These are phyloP conservation scores for Nysson spinosus DNA, from an alignment of 2,888 invertebrate species.

Conservation along the genomic window DNA sequence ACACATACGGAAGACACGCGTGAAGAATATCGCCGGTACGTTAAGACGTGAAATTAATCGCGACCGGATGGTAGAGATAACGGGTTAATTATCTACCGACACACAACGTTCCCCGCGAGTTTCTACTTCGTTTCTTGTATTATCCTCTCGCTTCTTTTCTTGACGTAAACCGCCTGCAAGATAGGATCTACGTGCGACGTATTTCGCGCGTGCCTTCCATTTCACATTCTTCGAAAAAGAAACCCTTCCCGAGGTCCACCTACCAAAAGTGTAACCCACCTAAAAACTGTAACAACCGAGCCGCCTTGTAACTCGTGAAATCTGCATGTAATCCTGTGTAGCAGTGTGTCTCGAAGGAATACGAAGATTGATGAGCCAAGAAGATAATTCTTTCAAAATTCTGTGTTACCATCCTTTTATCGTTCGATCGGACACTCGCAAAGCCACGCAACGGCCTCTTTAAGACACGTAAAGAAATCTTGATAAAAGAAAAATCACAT, in stretches of 20 bases:
- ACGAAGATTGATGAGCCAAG: constrained; percentile 35
- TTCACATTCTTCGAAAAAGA: too few species aligned
- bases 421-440: neutral
- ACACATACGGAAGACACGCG: constrained; percentile 27
- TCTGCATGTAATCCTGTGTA: constrained; percentile 57
- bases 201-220: constrained; percentile 26
- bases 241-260: too few species aligned
- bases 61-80: constrained; percentile 65
- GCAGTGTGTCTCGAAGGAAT: constrained; percentile 16
- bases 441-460: neutral
- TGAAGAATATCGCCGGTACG: constrained; percentile 40
- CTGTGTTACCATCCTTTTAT: constrained; percentile 4
- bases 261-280: constrained; percentile 23
- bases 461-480: neutral
- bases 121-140: constrained; percentile 19
- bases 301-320: constrained; percentile 37
- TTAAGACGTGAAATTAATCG: constrained; percentile 72
- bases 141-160: constrained; percentile 13
- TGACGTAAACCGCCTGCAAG: constrained; percentile 42
- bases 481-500: too few species aligned
- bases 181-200: constrained; percentile 41
- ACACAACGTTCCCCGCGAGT: constrained; percentile 6
- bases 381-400: constrained; percentile 49
- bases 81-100: constrained; percentile 63
- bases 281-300: constrained; percentile 50